Evolutionary conservation across 1,140 invertebrate species (phyloP).

Genomic region (Dreissena polymorpha): DNA sequence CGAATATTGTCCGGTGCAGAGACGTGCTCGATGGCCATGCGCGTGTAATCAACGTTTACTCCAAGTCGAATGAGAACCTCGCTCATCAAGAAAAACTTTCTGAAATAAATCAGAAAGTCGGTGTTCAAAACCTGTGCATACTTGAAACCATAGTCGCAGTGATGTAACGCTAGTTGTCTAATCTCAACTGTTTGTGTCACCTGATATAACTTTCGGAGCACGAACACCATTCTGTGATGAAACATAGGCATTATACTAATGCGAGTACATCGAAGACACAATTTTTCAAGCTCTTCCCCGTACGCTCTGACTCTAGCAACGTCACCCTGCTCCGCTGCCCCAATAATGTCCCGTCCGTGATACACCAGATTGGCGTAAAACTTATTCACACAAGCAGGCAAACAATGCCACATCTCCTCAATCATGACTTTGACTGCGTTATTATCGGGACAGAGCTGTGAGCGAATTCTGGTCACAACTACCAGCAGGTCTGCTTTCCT

Average conservation of each 20-base stretch:
- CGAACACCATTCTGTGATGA: background rate
- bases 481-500: background rate
- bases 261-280: background rate
- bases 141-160: background rate
- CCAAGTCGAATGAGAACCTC: background rate
- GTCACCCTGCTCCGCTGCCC: background rate
- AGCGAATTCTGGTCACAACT: background rate
- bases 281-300: background rate
- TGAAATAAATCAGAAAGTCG: background rate
- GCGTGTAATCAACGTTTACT: background rate
- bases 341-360: background rate
- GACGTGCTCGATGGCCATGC: background rate
- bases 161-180: background rate
- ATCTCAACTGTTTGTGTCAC: background rate
- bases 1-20: too few species aligned
- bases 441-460: background rate
- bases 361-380: background rate
- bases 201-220: background rate
- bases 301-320: background rate
- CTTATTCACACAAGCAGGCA: background rate
- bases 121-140: background rate
- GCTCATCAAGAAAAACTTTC: background rate
- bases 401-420: background rate
- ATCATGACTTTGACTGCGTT: background rate
- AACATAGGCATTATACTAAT: background rate